Conservation (phyloP, 2,797 vertebrate species). For the Sternotherus odoratus region DNA sequence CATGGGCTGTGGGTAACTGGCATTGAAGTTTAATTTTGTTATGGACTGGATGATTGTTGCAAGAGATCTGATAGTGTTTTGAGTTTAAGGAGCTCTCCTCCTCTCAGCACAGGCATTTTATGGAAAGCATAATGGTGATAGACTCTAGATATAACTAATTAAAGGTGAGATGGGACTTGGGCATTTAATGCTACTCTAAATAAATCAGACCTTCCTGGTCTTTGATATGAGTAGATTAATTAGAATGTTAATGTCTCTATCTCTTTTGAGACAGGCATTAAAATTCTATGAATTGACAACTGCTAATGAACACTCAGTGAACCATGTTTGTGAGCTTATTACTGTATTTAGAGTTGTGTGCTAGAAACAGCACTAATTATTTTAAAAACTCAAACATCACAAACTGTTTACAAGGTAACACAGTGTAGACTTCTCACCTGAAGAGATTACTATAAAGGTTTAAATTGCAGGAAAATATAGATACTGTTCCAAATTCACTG, state of each 20-base stretch:
- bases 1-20: too few species aligned
- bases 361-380: not conserved
- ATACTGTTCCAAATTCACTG: not conserved
- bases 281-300: not conserved
- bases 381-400: not conserved
- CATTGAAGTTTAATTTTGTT: conserved; percentile 34
- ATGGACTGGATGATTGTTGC: conserved; percentile 32
- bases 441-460: not conserved
- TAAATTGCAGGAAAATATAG: not conserved
- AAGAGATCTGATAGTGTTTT: not conserved
- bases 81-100: not conserved
- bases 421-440: not conserved
- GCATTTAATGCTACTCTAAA: not conserved
- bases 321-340: not conserved
- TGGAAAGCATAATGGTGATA: conserved; percentile 40
- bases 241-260: not conserved
- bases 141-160: conserved; percentile 14
- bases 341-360: too few species aligned
- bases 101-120: not conserved
- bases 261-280: not conserved
- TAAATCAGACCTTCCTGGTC: not conserved
- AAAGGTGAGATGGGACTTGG: not conserved
- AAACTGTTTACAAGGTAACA: not conserved
- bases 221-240: not conserved
- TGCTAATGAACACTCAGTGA: not conserved